These are phyloP conservation scores for Melangyna quadrimaculata DNA, from an alignment of 2,888 invertebrate genomes.

Conservation along the genomic window DNA sequence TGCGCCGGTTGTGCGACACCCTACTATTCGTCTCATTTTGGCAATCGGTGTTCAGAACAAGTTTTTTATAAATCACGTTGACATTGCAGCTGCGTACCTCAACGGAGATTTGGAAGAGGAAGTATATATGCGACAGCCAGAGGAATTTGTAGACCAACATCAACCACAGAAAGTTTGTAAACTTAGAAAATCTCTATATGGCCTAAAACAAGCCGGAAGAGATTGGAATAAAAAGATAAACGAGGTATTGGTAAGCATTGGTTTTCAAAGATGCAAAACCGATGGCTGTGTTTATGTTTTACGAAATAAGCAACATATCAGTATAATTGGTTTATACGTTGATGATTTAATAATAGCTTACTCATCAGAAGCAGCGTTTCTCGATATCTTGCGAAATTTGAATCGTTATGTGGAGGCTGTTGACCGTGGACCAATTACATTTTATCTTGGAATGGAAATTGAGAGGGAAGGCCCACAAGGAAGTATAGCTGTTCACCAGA, in stretches of 20 bases:
- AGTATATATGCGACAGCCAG: constrained; percentile 61
- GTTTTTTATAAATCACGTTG: constrained; percentile 14
- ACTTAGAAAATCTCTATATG: constrained; percentile 36
- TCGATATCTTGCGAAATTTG: constrained; percentile 18
- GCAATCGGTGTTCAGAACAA: constrained; percentile 27
- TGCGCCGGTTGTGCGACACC: constrained; percentile 71
- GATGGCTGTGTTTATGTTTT: constrained; percentile 32
- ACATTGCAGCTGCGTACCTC: constrained; percentile 49
- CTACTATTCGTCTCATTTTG: constrained; percentile 69
- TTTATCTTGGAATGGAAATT: constrained; percentile 61
- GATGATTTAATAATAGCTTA: constrained; percentile 48
- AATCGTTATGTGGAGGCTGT: constrained; percentile 42
- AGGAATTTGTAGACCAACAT: constrained; percentile 40
- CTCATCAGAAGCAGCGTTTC: neutral
- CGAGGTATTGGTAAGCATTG: constrained; percentile 39
- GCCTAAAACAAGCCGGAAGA: constrained; percentile 60
- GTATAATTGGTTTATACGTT: constrained; percentile 46
- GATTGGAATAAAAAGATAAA: constrained; percentile 56
- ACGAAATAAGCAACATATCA: constrained; percentile 10
- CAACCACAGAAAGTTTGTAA: constrained; percentile 30
- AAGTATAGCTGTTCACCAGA: constrained; percentile 39
- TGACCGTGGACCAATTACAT: constrained; percentile 47
- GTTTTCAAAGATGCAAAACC: constrained; percentile 38
- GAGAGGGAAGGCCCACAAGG: constrained; percentile 38
- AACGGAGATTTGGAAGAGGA: constrained; percentile 64